Conservation (phyloP, 1,140 invertebrate species). For the Conus ventricosus region DNA sequence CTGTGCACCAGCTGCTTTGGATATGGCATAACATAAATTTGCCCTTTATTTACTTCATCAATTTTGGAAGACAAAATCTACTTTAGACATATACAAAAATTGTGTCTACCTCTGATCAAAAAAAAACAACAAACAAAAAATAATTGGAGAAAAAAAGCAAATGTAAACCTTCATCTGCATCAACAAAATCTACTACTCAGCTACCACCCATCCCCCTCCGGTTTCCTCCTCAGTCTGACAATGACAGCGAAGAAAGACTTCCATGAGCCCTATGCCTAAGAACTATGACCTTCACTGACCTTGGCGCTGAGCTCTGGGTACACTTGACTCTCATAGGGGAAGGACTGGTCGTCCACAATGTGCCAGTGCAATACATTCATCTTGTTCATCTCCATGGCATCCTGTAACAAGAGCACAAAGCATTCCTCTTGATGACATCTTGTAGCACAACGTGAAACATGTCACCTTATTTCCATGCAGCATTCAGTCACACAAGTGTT, state of each 20-base stretch:
- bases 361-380: constrained; percentile 82
- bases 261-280: not conserved
- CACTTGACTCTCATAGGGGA: constrained; percentile 78
- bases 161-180: not conserved
- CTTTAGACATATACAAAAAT: too few species aligned
- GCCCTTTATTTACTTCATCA: too few species aligned
- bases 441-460: too few species aligned
- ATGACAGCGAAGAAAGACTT: not conserved
- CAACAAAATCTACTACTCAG: not conserved
- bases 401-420: constrained; percentile 51
- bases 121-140: too few species aligned
- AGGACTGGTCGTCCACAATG: constrained; percentile 81
- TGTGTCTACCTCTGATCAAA: too few species aligned
- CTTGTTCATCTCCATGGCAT: constrained; percentile 69
- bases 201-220: not conserved
- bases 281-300: constrained; percentile 50
- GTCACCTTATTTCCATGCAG: too few species aligned
- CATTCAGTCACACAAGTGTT: too few species aligned
- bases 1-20: too few species aligned
- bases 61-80: too few species aligned
- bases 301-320: constrained; percentile 77
- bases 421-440: too few species aligned
- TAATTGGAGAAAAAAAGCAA: too few species aligned
- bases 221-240: not conserved
- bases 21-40: too few species aligned